These are phyloP conservation scores for Lepus europaeus DNA, from an alignment of 2,113 vertebrate genomes.

Conservation along the genomic window DNA sequence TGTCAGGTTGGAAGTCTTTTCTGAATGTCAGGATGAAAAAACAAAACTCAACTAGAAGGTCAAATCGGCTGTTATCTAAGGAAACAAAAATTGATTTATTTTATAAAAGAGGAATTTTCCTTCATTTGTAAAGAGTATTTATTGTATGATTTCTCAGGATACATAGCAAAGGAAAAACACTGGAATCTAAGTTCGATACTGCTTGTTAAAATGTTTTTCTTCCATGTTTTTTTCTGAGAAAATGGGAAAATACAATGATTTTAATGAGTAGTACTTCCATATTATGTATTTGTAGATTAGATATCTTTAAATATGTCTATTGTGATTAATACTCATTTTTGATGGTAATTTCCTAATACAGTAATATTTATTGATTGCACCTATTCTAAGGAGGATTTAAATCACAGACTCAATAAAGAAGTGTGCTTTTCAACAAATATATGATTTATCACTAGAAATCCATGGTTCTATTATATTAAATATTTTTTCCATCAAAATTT, in stretches of 20 bases:
- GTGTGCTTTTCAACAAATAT: neutral
- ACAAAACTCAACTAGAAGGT: conserved; percentile 47
- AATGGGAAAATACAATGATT: conserved; percentile 38
- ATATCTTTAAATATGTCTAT: conserved; percentile 46
- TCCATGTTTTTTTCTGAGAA: neutral
- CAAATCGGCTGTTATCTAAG: conserved; percentile 34
- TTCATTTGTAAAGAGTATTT: conserved; percentile 25
- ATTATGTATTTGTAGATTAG: conserved; percentile 33
- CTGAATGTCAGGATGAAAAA: conserved; percentile 27
- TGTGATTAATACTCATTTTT: conserved; percentile 34
- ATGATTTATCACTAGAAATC: neutral
- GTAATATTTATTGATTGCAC: conserved; percentile 7
- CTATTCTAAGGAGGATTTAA: conserved; percentile 1
- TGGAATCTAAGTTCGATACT: neutral
- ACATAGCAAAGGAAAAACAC: conserved; percentile 7
- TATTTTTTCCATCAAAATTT: conserved; percentile 27
- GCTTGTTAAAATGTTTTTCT: neutral
- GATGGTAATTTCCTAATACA: neutral
- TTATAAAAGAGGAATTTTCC: conserved; percentile 37
- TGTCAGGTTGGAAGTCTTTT: conserved; percentile 15
- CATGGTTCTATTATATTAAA: neutral
- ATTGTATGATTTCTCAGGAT: conserved; percentile 1
- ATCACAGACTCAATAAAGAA: conserved; percentile 37
- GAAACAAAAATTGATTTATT: conserved; percentile 34
- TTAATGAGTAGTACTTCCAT: conserved; percentile 32